A percentile compares a stretch with the other conserved stretches of the same genome.
Conservation (phyloP, 2,113 vertebrate species). For the Syrmaticus mikado region DNA sequence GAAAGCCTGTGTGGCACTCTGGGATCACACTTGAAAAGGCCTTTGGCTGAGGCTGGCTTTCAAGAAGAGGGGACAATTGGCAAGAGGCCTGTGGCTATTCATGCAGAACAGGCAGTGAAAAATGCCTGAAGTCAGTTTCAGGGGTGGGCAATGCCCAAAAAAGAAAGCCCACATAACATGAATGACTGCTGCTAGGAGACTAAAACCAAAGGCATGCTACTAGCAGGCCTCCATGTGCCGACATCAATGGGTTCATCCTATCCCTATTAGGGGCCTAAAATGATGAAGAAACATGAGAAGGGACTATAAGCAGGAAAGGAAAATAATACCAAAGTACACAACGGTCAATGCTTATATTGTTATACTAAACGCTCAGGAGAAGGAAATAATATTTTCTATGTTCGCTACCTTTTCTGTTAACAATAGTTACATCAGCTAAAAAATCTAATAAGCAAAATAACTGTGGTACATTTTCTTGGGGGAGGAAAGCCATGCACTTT, state of each 20-base stretch:
- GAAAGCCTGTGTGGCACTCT: slow-evolving; percentile 84
- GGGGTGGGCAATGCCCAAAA: slow-evolving; percentile 83
- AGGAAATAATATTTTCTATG: slow-evolving; percentile 55
- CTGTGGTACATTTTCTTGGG: background rate
- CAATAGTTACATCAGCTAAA: background rate
- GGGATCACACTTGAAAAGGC: slow-evolving; percentile 82
- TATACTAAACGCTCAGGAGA: slow-evolving; percentile 13
- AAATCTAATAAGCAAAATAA: background rate
- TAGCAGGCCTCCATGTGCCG: slow-evolving; percentile 71
- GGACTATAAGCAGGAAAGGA: slow-evolving; percentile 73
- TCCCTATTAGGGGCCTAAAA: slow-evolving; percentile 77
- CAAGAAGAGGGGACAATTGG: slow-evolving; percentile 79
- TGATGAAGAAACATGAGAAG: slow-evolving; percentile 86
- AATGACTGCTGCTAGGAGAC: slow-evolving; percentile 85
- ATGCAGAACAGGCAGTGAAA: slow-evolving; percentile 83
- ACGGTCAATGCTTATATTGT: slow-evolving; percentile 64
- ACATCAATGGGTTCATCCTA: slow-evolving; percentile 78
- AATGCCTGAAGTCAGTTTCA: slow-evolving; percentile 83
- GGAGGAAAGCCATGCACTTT: background rate
- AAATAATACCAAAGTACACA: slow-evolving; percentile 74
- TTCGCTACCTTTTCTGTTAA: background rate
- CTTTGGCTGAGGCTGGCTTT: slow-evolving; percentile 79
- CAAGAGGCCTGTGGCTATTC: slow-evolving; percentile 84
- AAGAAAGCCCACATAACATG: slow-evolving; percentile 79
- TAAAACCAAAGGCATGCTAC: slow-evolving; percentile 80